Evolutionary conservation across 2,888 invertebrate species (phyloP).

Genomic region (Dryobotodes eremita): DNA sequence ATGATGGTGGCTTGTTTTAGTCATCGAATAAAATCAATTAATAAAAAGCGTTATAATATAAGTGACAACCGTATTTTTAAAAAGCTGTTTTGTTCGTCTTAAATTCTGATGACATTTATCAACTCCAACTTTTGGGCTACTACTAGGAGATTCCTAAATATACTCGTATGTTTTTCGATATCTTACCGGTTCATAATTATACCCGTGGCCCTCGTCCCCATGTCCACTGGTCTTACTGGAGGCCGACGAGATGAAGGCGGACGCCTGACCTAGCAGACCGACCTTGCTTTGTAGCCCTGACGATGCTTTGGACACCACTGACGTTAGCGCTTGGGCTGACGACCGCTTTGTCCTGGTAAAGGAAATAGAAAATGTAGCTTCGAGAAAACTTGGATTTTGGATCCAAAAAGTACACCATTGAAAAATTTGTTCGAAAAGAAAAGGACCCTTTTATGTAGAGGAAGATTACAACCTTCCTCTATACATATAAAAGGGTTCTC

Average conservation of each 20-base stretch:
- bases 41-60: too few relatives aligned
- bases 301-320: slow-evolving; percentile 87
- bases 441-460: too few relatives aligned
- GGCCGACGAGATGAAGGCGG: slow-evolving; percentile 89
- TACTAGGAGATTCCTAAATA: not conserved
- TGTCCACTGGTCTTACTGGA: slow-evolving; percentile 84
- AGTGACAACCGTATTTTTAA: not conserved
- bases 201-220: slow-evolving; percentile 82
- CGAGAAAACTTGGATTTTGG: not conserved
- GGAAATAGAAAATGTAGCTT: not conserved
- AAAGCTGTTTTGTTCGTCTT: not conserved
- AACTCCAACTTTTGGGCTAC: not conserved
- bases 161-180: not conserved
- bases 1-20: not conserved
- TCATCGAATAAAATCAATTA: not conserved
- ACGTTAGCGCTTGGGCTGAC: slow-evolving; percentile 85
- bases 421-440: not conserved
- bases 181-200: slow-evolving; percentile 86
- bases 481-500: not conserved
- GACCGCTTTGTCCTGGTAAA: slow-evolving; percentile 85
- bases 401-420: not conserved
- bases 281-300: slow-evolving; percentile 89
- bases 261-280: slow-evolving; percentile 90
- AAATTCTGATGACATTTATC: not conserved
- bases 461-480: not conserved